Evolutionary conservation across 2,888 invertebrate genomes (phyloP).

Genomic region (Eucriotettix oculatus): DNA sequence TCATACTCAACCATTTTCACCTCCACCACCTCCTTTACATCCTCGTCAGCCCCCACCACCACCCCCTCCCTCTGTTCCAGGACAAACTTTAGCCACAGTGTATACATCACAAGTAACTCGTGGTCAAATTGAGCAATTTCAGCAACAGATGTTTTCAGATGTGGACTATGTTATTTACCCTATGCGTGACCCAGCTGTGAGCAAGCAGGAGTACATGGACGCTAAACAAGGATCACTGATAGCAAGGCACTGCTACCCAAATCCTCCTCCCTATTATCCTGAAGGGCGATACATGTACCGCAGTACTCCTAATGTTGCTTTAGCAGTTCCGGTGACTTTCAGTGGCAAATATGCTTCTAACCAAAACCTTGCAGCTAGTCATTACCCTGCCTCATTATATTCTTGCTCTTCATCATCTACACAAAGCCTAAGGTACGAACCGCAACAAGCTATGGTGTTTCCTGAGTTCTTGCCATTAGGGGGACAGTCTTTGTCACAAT

Average conservation of each 20-base stretch:
- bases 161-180: constrained; percentile 87
- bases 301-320: constrained; percentile 57
- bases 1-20: constrained; percentile 2
- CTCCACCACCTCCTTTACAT: constrained; percentile 26
- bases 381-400: constrained; percentile 16
- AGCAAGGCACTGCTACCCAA: constrained; percentile 21
- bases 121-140: constrained; percentile 71
- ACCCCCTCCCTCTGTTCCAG: constrained; percentile 37
- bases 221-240: constrained; percentile 65
- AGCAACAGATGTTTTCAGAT: constrained; percentile 78
- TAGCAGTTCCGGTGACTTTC: constrained; percentile 10
- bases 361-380: constrained; percentile 13
- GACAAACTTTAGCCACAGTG: constrained; percentile 52
- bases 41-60: constrained; percentile 29
- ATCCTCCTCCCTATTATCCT: constrained; percentile 35
- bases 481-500: constrained; percentile 22
- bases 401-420: constrained; percentile 26
- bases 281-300: constrained; percentile 51
- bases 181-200: constrained; percentile 72
- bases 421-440: constrained; percentile 25
- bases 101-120: constrained; percentile 51
- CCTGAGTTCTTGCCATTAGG: constrained; percentile 2
- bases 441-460: constrained; percentile 13
- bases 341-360: constrained; percentile 14
- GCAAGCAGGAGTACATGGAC: constrained; percentile 81